Conservation (phyloP, 2,797 vertebrate species). For the Melanotaenia boesemani region DNA sequence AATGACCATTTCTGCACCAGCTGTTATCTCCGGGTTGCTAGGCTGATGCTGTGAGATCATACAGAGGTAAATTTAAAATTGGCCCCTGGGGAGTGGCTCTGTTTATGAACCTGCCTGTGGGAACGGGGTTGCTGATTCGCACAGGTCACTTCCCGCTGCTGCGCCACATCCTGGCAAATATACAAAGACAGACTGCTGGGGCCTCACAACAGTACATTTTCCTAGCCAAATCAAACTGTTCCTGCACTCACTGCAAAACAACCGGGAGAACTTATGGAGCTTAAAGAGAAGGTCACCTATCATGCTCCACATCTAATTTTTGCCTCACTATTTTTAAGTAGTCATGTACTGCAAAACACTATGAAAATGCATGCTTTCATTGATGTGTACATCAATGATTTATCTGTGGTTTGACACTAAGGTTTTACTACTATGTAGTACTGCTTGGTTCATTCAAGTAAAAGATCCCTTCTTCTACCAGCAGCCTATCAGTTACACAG, state of each 20-base stretch:
- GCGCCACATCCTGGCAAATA: constrained; percentile 14
- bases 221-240: background rate
- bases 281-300: background rate
- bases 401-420: background rate
- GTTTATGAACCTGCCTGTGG: constrained; percentile 50
- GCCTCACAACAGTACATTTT: constrained; percentile 8
- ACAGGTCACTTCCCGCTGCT: constrained; percentile 45
- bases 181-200: constrained; percentile 38
- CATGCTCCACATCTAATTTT: background rate
- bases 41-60: constrained; percentile 26
- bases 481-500: background rate
- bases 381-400: background rate
- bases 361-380: background rate
- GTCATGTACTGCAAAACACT: background rate
- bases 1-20: constrained; percentile 18
- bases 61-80: background rate
- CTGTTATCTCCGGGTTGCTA: constrained; percentile 31
- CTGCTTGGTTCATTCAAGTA: background rate
- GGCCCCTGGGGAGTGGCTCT: constrained; percentile 35
- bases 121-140: constrained; percentile 12
- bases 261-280: background rate
- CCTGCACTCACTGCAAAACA: constrained; percentile 12
- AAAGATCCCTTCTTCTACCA: background rate
- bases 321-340: background rate
- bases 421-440: background rate